phyloP scores from a whole-genome alignment of 2,888 invertebrate species.

The Caenorhabditis sinica region DNA sequence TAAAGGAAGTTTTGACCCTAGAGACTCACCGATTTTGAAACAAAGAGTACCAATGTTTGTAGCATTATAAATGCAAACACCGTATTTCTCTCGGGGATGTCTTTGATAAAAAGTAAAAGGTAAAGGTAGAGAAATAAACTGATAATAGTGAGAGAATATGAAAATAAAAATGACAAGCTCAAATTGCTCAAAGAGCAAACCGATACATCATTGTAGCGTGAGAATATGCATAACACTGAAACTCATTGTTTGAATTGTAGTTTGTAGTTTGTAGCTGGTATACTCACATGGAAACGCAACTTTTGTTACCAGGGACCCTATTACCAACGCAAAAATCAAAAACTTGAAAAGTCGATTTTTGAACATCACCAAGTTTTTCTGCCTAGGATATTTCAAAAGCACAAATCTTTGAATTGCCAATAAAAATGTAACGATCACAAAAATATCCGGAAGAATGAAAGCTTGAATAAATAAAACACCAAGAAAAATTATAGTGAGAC shows the following conservation, averaged over 20 bases:
- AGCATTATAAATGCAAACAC: not conserved
- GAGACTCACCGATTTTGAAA: not conserved
- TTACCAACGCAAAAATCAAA: not conserved
- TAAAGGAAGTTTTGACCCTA: too few species aligned
- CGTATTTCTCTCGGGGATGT: not conserved
- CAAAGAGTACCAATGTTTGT: constrained; percentile 6
- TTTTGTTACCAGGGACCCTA: not conserved
- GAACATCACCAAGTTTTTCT: not conserved
- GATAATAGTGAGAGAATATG: not conserved
- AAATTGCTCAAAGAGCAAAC: not conserved
- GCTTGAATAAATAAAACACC: not conserved
- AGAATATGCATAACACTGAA: not conserved
- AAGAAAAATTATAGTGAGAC: not conserved
- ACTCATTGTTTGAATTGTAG: not conserved
- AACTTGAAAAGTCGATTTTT: not conserved
- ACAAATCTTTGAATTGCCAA: constrained; percentile 10
- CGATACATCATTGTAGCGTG: not conserved
- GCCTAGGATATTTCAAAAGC: not conserved
- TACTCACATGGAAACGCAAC: not conserved
- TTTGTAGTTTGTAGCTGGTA: not conserved
- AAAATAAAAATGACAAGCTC: constrained; percentile 4
- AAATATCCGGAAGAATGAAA: not conserved
- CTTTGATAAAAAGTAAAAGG: not conserved
- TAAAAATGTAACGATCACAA: constrained; percentile 2
- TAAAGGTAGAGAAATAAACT: not conserved